Conservation (phyloP, 2,797 vertebrate species). For the Epinephelus malabaricus region DNA sequence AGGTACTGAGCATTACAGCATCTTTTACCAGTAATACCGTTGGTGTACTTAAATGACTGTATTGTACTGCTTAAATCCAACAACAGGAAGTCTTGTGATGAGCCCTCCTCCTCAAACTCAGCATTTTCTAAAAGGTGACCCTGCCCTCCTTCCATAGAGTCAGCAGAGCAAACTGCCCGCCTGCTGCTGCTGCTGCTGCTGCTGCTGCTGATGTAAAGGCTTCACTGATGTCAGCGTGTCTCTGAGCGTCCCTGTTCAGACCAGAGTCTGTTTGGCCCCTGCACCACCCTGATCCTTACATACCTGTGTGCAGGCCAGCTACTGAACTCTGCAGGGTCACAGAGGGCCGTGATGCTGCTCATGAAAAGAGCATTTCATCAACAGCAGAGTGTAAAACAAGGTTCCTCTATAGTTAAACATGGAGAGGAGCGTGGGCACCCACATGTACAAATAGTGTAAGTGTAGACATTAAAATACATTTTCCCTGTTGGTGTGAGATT, state of each 20-base stretch:
- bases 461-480: slow-evolving; percentile 39
- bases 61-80: not conserved
- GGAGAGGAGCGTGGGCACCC: not conserved
- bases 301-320: slow-evolving; percentile 57
- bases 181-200: not conserved
- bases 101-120: not conserved
- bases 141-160: not conserved
- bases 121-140: slow-evolving; percentile 16
- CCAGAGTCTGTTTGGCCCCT: slow-evolving; percentile 20
- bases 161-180: not conserved
- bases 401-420: slow-evolving; percentile 62
- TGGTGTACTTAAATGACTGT: not conserved
- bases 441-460: slow-evolving; percentile 62
- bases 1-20: too few relatives aligned
- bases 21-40: not conserved
- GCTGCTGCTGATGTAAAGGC: slow-evolving; percentile 11
- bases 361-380: slow-evolving; percentile 82
- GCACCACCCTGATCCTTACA: slow-evolving; percentile 20
- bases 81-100: slow-evolving; percentile 2
- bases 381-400: slow-evolving; percentile 72
- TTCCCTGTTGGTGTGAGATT: not conserved
- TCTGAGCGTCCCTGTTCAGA: slow-evolving; percentile 30
- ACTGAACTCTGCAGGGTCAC: slow-evolving; percentile 53
- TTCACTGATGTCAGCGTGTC: slow-evolving; percentile 37
- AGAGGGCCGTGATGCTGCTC: slow-evolving; percentile 63